These are phyloP conservation scores for Capricornis sumatraensis DNA, from an alignment of 2,113 vertebrate species.

Conservation along the genomic window DNA sequence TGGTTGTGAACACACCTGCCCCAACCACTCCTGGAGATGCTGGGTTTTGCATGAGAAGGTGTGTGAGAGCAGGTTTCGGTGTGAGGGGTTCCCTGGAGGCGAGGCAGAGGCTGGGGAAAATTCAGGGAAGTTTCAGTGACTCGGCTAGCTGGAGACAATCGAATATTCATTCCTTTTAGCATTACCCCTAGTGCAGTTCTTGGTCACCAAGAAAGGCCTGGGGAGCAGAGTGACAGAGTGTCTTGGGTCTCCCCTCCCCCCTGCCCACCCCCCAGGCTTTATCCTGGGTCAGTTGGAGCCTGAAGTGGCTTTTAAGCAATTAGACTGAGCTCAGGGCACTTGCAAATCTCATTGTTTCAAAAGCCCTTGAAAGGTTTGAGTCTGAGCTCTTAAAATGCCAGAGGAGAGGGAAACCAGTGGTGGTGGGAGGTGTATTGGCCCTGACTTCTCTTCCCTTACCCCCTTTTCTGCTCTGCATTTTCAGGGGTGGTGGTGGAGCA, in stretches of 20 bases:
- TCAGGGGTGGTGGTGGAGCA: not conserved
- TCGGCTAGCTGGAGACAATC: not conserved
- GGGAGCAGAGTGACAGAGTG: not conserved
- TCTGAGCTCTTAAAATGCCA: slow-evolving; percentile 58
- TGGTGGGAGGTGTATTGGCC: not conserved
- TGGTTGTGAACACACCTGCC: not conserved
- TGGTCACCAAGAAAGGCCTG: not conserved
- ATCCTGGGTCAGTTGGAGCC: slow-evolving; percentile 50
- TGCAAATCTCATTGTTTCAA: slow-evolving; percentile 69
- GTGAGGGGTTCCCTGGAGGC: not conserved
- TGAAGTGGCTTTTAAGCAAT: slow-evolving; percentile 72
- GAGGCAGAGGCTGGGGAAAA: not conserved
- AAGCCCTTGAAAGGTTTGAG: slow-evolving; percentile 63
- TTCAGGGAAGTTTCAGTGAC: not conserved
- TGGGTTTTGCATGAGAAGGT: not conserved
- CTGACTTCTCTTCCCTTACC: not conserved
- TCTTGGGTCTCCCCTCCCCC: not conserved
- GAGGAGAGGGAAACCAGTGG: not conserved
- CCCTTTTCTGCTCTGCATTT: not conserved
- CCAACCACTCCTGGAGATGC: not conserved
- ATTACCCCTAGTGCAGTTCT: not conserved
- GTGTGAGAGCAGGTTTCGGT: not conserved
- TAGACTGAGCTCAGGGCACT: slow-evolving; percentile 50
- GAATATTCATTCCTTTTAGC: not conserved
- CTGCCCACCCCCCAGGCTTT: not conserved